These are phyloP conservation scores for Stenichneumon culpator DNA, from an alignment of 2,888 invertebrate genomes.

Conservation along the genomic window DNA sequence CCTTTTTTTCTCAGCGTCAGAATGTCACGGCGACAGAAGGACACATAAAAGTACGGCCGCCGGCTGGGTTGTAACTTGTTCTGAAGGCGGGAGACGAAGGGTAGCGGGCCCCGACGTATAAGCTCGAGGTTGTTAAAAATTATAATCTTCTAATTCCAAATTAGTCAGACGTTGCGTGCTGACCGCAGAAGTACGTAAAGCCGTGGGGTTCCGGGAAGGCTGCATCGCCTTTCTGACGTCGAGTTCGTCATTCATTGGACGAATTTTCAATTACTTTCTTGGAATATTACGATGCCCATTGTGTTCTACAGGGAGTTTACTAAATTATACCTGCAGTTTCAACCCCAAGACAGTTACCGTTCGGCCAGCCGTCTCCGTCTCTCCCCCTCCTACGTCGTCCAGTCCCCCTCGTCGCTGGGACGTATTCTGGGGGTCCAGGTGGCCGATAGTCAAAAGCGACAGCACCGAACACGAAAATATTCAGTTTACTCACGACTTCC, in stretches of 20 bases:
- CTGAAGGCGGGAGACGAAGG: not conserved
- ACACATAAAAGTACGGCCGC: not conserved
- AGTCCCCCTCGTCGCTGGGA: conserved; percentile 17
- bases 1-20: not conserved
- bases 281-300: not conserved
- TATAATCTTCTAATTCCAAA: not conserved
- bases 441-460: conserved; percentile 36
- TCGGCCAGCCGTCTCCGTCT: not conserved
- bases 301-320: not conserved
- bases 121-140: not conserved
- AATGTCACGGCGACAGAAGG: not conserved
- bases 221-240: not conserved
- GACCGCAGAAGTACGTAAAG: not conserved
- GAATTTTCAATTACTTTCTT: not conserved
- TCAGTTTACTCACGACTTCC: conserved; percentile 23
- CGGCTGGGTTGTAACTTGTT: not conserved
- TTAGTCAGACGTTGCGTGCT: not conserved
- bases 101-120: not conserved
- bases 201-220: not conserved
- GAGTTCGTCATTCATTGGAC: not conserved
- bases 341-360: not conserved
- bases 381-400: conserved; percentile 8
- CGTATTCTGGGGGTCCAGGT: conserved; percentile 19
- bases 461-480: not conserved
- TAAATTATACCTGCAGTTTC: conserved; percentile 7